Evolutionary conservation across 2,888 invertebrate genomes (phyloP).

Genomic region (Dione vanillae): DNA sequence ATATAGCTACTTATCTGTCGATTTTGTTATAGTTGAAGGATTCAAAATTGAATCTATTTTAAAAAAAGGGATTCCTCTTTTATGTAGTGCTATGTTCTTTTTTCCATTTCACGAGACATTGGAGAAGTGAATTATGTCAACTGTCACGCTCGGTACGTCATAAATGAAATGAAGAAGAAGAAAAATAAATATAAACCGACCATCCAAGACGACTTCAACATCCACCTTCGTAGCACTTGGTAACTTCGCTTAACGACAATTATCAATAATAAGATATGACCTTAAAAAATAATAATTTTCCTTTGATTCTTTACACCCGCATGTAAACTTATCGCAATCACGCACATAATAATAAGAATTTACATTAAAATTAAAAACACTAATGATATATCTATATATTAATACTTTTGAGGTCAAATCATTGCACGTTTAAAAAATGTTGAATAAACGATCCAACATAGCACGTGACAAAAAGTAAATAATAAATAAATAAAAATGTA

Average conservation of each 20-base stretch:
- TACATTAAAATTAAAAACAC: not conserved
- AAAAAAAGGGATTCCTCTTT: too few species aligned
- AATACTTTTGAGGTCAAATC: not conserved
- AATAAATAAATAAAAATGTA: too few species aligned
- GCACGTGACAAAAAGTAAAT: not conserved
- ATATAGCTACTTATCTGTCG: too few species aligned
- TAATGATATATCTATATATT: not conserved
- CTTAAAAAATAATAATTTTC: not conserved
- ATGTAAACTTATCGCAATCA: slow-evolving; percentile 1
- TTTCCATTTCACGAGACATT: too few species aligned
- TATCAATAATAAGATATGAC: not conserved
- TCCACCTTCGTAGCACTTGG: not conserved
- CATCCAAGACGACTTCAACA: too few species aligned
- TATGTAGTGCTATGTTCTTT: too few species aligned
- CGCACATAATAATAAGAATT: slow-evolving; percentile 2
- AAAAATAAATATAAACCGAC: too few species aligned
- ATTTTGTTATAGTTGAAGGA: too few species aligned
- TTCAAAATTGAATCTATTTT: too few species aligned
- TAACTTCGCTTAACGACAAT: not conserved
- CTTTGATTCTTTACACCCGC: slow-evolving; percentile 5
- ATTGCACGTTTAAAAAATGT: not conserved
- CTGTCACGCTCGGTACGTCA: too few species aligned
- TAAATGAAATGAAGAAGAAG: too few species aligned
- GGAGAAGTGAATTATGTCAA: too few species aligned
- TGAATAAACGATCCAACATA: not conserved